A percentile compares a stretch with the other conserved stretches of the same genome.
phyloP scores from a whole-genome alignment of 2,113 vertebrate species.

The Emydocephalus ijimae region DNA sequence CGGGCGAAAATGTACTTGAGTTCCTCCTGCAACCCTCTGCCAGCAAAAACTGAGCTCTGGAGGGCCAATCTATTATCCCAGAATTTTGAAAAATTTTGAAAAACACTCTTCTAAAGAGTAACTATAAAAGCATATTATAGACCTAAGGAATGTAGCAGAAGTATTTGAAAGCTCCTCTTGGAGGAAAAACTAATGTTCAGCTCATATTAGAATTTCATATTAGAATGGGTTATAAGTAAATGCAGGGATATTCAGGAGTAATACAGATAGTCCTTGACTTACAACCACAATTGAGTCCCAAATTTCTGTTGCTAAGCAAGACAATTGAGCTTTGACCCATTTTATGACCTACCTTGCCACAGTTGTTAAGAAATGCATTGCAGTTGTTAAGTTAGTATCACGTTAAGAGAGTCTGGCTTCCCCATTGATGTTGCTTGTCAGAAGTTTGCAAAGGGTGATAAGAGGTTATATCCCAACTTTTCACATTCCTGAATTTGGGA shows the following conservation, averaged over 20 bases:
- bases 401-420: neutral
- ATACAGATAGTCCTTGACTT: neutral
- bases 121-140: neutral
- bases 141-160: neutral
- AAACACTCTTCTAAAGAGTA: neutral
- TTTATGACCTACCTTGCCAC: neutral
- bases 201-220: neutral
- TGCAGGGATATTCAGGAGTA: neutral
- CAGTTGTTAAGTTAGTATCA: neutral
- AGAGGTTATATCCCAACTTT: neutral
- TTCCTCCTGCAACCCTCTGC: no score
- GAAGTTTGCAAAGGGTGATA: neutral
- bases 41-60: neutral
- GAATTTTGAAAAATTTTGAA: neutral
- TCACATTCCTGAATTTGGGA: neutral
- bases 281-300: neutral
- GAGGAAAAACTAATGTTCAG: neutral
- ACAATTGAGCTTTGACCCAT: neutral
- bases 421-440: neutral
- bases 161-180: neutral
- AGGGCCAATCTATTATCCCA: neutral
- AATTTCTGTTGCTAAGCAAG: neutral
- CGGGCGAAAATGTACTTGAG: no score
- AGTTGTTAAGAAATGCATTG: neutral
- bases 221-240: neutral